Conservation (phyloP, 2,888 invertebrate species). For the Oegoconia quadripuncta region DNA sequence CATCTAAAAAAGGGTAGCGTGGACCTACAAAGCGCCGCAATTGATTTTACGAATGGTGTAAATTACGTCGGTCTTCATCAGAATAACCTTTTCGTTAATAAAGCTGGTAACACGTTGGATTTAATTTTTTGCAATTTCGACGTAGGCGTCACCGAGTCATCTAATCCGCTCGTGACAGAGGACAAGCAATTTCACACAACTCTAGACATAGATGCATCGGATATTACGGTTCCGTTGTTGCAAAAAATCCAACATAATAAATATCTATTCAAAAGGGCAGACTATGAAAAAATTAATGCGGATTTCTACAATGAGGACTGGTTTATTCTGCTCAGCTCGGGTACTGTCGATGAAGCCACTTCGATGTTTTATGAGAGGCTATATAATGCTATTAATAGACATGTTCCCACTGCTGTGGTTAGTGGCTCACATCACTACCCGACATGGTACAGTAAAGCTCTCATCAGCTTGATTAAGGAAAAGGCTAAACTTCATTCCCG, state of each 20-base stretch:
- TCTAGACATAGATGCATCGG: not conserved
- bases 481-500: constrained; percentile 9
- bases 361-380: not conserved
- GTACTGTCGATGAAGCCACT: not conserved
- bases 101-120: not conserved
- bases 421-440: constrained; percentile 2
- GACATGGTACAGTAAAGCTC: constrained; percentile 10
- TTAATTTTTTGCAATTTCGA: constrained; percentile 13
- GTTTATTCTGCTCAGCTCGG: not conserved
- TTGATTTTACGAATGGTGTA: constrained; percentile 3
- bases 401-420: not conserved
- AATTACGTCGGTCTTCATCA: not conserved
- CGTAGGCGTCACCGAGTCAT: not conserved
- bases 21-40: not conserved
- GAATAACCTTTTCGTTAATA: not conserved
- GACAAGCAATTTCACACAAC: not conserved
- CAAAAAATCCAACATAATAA: not conserved
- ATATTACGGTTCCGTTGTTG: not conserved
- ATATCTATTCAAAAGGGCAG: constrained; percentile 1
- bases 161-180: not conserved
- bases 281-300: not conserved
- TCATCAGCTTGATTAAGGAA: constrained; percentile 14
- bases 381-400: not conserved
- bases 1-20: not conserved
- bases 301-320: not conserved